phyloP scores from a whole-genome alignment of 2,888 invertebrate species.

The Digitonthophagus gazella region DNA sequence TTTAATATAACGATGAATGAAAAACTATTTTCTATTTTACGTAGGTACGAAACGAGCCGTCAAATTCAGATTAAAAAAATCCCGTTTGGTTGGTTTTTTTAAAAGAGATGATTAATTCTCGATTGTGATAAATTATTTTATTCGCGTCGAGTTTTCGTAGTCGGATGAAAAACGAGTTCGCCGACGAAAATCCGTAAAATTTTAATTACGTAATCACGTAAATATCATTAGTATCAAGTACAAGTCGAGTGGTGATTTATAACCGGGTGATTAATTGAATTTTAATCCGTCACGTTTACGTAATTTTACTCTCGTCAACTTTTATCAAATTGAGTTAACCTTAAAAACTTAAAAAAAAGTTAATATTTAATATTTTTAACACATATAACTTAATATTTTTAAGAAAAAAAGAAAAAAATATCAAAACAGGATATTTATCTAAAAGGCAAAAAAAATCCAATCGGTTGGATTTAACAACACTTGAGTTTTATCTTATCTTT shows the following conservation, averaged over 20 bases:
- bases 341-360: too few relatives aligned
- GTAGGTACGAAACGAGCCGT: not conserved
- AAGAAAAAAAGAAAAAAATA: not conserved
- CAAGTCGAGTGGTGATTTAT: not conserved
- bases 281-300: not conserved
- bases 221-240: not conserved
- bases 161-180: not conserved
- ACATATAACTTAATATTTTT: not conserved
- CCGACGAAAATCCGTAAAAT: not conserved
- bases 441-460: not conserved
- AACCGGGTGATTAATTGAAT: not conserved
- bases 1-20: too few relatives aligned
- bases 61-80: not conserved
- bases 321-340: too few relatives aligned
- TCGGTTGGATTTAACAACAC: not conserved
- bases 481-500: not conserved
- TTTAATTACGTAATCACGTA: not conserved
- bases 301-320: not conserved
- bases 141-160: too few relatives aligned
- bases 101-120: not conserved
- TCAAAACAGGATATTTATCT: not conserved
- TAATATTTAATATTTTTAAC: too few relatives aligned
- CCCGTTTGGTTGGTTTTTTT: not conserved
- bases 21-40: not conserved
- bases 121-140: not conserved